Evolutionary conservation across 2,113 vertebrate species (phyloP), one percentile per base, ranked within the genome.

Genomic region (Tupaia chinensis): DNA sequence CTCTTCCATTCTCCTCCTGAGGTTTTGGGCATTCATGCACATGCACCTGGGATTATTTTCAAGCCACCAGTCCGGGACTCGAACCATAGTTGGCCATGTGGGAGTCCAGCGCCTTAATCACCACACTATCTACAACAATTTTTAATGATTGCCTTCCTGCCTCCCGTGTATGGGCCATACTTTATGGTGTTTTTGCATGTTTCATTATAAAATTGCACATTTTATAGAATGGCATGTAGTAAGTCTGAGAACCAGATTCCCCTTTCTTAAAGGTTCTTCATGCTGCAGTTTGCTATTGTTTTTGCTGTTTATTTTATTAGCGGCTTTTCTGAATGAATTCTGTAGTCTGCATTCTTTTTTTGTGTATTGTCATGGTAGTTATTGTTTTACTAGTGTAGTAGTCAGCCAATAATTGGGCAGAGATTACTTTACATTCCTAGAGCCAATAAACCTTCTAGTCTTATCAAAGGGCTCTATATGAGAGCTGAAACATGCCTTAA

Each of bases 261-360:
- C 56, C 23, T 66, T 68, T 56, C 22, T 73, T 5, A 82, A 54
- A 27, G 13, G 77, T 92, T 87, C 44, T 81, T 65, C 9, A 19
- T 32, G 9, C 56, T 78, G 60, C 9, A 54, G 20, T n/a, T 93
- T 54, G 9, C 80, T 79, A 19, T 74, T 83, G 34, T 65, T 78
- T 61, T 34, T 87, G 22, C 17, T 88, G 3, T 76, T 77, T 84
- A 2, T 27, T 95, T 68, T 17, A 15, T 85, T 34, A 34, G 60
- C 83, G 25, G 65, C 22, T 54, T 85, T 88, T 88, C 34, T 91
- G 73, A 87, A 79, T 70, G 34, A 85, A 69, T 85, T 88, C 70
- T 72, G 44, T 58, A 25, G 25, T 25, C 54, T 91, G 20, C 53
- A 44, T 84, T 53, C 29, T 88, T 89, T 72, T 72, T 1, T 44